Conservation (phyloP, 2,113 vertebrate species). For the Pionites leucogaster region DNA sequence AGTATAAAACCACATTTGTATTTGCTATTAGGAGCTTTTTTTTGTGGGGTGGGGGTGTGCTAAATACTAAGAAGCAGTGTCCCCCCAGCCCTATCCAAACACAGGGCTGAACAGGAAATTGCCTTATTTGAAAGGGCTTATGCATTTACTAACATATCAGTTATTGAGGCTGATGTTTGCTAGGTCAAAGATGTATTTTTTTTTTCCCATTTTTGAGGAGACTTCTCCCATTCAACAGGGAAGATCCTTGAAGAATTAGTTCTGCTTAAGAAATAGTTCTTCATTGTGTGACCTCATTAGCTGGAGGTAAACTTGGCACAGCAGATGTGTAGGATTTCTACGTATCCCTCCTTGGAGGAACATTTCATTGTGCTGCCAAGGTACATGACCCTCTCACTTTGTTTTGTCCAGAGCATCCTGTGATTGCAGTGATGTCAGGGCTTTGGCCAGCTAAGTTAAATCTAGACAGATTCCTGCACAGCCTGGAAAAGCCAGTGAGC, state of each 20-base stretch:
- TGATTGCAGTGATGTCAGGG: background rate
- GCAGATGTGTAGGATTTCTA: background rate
- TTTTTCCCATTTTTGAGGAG: background rate
- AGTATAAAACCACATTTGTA: background rate
- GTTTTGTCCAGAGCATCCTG: constrained; percentile 24
- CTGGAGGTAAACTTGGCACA: background rate
- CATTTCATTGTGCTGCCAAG: background rate
- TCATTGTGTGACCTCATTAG: background rate
- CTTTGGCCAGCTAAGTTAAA: background rate
- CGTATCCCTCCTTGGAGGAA: background rate
- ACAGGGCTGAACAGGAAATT: background rate
- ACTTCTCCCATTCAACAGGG: background rate
- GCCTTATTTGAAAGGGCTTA: background rate
- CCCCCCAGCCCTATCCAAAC: background rate
- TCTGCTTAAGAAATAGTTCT: background rate
- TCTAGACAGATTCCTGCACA: background rate
- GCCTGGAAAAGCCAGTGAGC: background rate
- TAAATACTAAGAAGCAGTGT: background rate
- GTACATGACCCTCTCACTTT: background rate
- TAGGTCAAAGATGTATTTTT: background rate
- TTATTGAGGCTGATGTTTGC: background rate
- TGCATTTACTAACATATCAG: background rate
- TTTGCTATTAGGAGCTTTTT: background rate
- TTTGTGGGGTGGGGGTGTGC: background rate
- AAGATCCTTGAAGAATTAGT: background rate